These are phyloP conservation scores for Nudaria mundana DNA, from an alignment of 2,888 invertebrate genomes.

Conservation along the genomic window DNA sequence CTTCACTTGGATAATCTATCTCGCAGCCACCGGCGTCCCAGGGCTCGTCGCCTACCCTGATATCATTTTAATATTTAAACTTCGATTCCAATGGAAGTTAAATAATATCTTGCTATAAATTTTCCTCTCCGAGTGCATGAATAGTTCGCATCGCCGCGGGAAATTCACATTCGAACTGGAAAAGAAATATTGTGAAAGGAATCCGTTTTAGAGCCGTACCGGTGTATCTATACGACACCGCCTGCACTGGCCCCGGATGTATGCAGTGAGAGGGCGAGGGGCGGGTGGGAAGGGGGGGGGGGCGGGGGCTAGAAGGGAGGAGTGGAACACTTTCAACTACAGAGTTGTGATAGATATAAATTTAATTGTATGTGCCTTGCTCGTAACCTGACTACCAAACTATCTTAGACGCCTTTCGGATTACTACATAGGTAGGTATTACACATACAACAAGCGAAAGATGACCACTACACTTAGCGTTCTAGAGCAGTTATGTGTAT, in stretches of 20 bases:
- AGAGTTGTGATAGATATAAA: constrained; percentile 41
- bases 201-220: constrained; percentile 39
- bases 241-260: not conserved
- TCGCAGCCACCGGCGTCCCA: too few species aligned
- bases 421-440: too few species aligned
- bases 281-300: constrained; percentile 11
- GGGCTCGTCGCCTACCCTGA: too few species aligned
- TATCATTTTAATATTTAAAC: constrained; percentile 49
- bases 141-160: constrained; percentile 45
- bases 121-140: constrained; percentile 34
- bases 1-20: too few species aligned
- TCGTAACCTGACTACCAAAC: too few species aligned
- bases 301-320: not conserved
- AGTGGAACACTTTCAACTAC: constrained; percentile 28
- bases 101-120: constrained; percentile 43
- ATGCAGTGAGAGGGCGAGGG: constrained; percentile 1
- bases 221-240: not conserved
- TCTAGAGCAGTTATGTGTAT: too few species aligned
- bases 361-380: constrained; percentile 29
- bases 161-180: constrained; percentile 47
- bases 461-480: too few species aligned
- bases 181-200: constrained; percentile 52
- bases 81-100: constrained; percentile 35
- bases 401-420: too few species aligned
- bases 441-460: too few species aligned